Evolutionary conservation across 2,797 vertebrate species (phyloP).

Genomic region (Fringilla coelebs): DNA sequence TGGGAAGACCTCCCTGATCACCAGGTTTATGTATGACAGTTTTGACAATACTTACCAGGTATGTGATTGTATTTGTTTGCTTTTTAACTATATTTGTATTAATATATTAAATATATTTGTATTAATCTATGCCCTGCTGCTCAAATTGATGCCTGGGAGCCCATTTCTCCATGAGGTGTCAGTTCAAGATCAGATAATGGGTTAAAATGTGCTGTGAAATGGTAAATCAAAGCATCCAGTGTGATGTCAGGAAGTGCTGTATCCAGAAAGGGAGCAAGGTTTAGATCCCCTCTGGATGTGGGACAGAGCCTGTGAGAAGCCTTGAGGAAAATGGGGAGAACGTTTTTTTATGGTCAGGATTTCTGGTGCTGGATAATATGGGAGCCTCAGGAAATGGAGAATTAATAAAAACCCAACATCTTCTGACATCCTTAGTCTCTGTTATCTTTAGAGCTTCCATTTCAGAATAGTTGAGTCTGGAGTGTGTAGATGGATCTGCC

Average conservation of each 20-base stretch:
- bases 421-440: background rate
- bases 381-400: background rate
- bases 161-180: background rate
- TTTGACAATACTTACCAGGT: slow-evolving; percentile 74
- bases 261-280: background rate
- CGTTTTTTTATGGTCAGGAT: background rate
- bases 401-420: background rate
- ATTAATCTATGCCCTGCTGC: background rate
- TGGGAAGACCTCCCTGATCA: slow-evolving; percentile 71
- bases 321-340: background rate
- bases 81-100: background rate
- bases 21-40: slow-evolving; percentile 74
- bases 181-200: background rate
- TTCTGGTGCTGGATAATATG: background rate
- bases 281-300: background rate
- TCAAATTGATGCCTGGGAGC: background rate
- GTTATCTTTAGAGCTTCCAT: background rate
- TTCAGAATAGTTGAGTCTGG: background rate
- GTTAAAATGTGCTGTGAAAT: background rate
- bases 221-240: background rate
- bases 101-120: background rate
- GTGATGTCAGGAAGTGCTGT: background rate
- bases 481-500: background rate
- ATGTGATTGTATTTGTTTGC: background rate
- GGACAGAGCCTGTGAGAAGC: background rate